Evolutionary conservation across 1,140 invertebrate species (phyloP).

Genomic region (Alviniconcha marisindica): DNA sequence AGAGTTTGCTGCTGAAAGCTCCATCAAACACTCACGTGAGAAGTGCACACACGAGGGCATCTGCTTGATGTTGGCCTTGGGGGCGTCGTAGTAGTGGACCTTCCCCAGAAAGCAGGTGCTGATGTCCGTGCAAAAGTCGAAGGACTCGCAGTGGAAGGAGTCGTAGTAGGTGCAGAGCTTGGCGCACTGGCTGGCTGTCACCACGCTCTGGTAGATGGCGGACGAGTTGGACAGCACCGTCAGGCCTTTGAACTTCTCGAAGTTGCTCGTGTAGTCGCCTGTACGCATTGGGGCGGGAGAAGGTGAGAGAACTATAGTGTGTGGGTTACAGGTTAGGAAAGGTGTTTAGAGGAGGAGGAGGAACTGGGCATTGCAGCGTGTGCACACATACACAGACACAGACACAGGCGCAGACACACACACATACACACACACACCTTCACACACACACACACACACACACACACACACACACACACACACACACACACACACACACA

Average conservation of each 20-base stretch:
- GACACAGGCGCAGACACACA: no score
- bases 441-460: no score
- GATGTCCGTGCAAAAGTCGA: conserved; percentile 65
- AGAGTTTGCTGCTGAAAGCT: no score
- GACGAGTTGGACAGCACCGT: conserved; percentile 58
- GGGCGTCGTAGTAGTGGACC: conserved; percentile 61
- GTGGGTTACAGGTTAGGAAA: no score
- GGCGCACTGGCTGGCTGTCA: conserved; percentile 59
- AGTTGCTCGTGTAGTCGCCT: conserved; percentile 64
- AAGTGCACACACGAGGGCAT: conserved; percentile 62
- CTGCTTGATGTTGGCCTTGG: conserved; percentile 53
- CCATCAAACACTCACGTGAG: conserved; percentile 68
- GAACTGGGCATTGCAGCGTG: no score
- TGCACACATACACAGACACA: no score
- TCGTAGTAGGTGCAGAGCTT: conserved; percentile 62
- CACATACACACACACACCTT: no score
- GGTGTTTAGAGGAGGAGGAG: no score
- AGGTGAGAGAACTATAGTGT: no score
- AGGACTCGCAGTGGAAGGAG: conserved; percentile 66
- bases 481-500: no score
- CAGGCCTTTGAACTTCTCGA: conserved; percentile 53
- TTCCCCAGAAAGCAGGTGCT: conserved; percentile 63
- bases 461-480: no score
- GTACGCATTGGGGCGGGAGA: no score
- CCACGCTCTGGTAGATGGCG: conserved; percentile 64